Conservation (phyloP, 2,797 vertebrate species). For the Anabacerthia variegaticeps region DNA sequence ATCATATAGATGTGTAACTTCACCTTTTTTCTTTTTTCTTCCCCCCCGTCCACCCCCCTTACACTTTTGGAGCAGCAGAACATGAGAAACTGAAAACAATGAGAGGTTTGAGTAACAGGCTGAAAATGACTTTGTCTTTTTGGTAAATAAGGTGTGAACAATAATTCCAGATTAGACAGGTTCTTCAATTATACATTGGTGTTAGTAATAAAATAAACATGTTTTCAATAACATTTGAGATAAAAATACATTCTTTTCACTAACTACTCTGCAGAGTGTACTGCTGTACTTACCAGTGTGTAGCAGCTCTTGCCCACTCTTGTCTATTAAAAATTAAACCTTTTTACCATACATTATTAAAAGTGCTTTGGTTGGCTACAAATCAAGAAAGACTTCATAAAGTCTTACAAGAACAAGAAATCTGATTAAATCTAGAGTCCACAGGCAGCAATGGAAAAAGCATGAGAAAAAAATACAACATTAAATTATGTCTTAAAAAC, state of each 20-base stretch:
- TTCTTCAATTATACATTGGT: slow-evolving; percentile 78
- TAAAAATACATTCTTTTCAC: slow-evolving; percentile 66
- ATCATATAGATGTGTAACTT: slow-evolving; percentile 1
- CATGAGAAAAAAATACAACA: slow-evolving; percentile 57
- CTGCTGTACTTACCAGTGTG: slow-evolving; percentile 52
- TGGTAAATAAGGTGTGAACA: slow-evolving; percentile 69
- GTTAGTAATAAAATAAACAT: slow-evolving; percentile 74
- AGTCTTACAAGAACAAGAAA: slow-evolving; percentile 65
- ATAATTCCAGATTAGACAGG: slow-evolving; percentile 66
- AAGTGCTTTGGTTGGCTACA: slow-evolving; percentile 73
- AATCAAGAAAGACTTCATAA: slow-evolving; percentile 77
- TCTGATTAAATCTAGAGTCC: slow-evolving; percentile 74
- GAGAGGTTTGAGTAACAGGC: slow-evolving; percentile 20
- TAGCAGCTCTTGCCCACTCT: slow-evolving; percentile 64
- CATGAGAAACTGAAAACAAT: background rate
- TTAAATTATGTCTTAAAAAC: slow-evolving; percentile 69
- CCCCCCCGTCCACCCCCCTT: background rate
- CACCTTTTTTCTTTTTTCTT: background rate
- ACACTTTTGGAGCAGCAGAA: background rate
- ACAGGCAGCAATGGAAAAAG: slow-evolving; percentile 55
- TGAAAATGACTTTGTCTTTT: slow-evolving; percentile 42
- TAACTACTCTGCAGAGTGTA: slow-evolving; percentile 48
- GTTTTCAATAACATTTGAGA: slow-evolving; percentile 72
- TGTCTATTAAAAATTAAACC: slow-evolving; percentile 81
- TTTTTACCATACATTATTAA: slow-evolving; percentile 80